These are phyloP conservation scores for Archaeoteleia sp. DNA, from an alignment of 2,888 invertebrate genomes.

Conservation along the genomic window DNA sequence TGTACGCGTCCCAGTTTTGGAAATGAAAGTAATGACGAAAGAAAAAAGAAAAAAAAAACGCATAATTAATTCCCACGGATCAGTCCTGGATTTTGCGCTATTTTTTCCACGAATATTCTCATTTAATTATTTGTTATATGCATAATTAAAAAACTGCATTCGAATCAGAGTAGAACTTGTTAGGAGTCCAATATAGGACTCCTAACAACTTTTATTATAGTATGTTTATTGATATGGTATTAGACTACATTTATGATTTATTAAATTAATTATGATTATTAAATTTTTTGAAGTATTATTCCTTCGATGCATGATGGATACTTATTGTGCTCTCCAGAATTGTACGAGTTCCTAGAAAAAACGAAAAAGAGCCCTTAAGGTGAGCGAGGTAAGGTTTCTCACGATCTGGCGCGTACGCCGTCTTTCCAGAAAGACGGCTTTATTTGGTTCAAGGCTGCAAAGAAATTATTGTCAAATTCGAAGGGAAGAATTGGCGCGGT, in stretches of 20 bases:
- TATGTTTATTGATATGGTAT: no score
- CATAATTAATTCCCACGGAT: conserved; percentile 25
- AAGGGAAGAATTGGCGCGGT: conserved; percentile 44
- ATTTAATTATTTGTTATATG: no score
- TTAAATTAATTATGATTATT: no score
- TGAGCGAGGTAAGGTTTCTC: conserved; percentile 42
- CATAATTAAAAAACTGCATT: no score
- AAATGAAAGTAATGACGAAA: conserved; percentile 51
- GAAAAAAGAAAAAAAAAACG: conserved; percentile 21
- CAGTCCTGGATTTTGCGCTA: no score
- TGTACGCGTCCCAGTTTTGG: conserved; percentile 47
- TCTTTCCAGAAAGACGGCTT: conserved; percentile 56
- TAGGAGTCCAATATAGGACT: no score
- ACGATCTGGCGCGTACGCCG: conserved; percentile 36
- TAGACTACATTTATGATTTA: no score
- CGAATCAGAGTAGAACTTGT: no score
- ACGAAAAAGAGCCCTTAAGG: conserved; percentile 26
- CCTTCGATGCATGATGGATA: no score
- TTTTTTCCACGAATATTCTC: no score
- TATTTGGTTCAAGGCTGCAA: conserved; percentile 57
- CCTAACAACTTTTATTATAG: no score
- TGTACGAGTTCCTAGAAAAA: conserved; percentile 7
- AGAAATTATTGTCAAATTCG: conserved; percentile 52
- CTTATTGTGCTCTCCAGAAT: conserved; percentile 12
- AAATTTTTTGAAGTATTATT: no score